phyloP scores from a whole-genome alignment of 2,113 vertebrate species.

The Chloebia gouldiae region DNA sequence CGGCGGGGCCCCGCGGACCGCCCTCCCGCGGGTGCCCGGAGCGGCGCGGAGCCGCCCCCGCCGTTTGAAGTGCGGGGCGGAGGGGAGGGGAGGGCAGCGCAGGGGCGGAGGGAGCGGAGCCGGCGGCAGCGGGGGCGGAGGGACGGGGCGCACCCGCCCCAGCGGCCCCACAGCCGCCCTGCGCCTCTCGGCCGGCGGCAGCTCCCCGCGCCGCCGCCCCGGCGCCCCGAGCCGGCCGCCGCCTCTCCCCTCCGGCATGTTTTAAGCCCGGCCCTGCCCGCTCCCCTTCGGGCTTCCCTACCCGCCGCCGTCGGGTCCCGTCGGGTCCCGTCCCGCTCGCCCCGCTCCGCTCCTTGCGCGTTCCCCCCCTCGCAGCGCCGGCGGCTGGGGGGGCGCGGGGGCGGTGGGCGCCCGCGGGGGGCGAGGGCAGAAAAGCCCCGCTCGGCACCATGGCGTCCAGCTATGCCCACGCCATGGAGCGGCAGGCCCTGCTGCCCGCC shows the following conservation, averaged over 20 bases:
- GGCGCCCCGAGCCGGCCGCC: not conserved
- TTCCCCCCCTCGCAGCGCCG: slow-evolving; percentile 51
- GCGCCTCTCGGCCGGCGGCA: not conserved
- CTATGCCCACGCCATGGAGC: slow-evolving; percentile 95
- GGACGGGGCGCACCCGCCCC: not conserved
- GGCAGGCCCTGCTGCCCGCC: slow-evolving; percentile 84
- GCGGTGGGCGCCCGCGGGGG: slow-evolving; percentile 14
- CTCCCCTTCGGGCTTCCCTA: not conserved
- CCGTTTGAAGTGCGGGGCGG: slow-evolving; percentile 27
- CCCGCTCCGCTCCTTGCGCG: slow-evolving; percentile 1
- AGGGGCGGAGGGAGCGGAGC: not conserved
- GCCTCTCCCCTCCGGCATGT: not conserved
- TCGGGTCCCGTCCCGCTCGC: not conserved
- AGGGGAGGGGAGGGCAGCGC: not conserved
- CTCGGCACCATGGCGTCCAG: slow-evolving; percentile 88
- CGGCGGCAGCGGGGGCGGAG: not conserved
- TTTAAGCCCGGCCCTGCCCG: not conserved
- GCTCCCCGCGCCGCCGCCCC: not conserved
- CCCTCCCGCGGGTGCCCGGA: not conserved
- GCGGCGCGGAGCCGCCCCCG: not conserved
- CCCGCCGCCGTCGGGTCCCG: not conserved
- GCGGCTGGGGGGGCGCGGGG: slow-evolving; percentile 55
- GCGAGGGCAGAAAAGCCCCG: slow-evolving; percentile 37
- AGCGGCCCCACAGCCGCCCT: slow-evolving; percentile 1
- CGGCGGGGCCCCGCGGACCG: not conserved